Conservation (phyloP, 2,888 invertebrate genomes). For the Trachelus iudaicus region DNA sequence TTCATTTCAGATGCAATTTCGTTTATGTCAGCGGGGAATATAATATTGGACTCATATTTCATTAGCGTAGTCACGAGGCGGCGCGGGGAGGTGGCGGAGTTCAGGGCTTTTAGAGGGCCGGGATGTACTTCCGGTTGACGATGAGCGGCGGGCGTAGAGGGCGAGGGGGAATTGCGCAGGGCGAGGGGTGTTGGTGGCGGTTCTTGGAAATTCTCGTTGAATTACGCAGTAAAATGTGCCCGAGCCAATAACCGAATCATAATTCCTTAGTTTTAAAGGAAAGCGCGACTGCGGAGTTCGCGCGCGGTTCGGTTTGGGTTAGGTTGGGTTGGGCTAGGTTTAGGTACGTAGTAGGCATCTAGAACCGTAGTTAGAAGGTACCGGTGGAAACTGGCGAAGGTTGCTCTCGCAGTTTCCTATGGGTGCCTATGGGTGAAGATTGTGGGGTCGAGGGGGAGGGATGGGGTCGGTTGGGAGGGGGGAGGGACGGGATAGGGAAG, state of each 20-base stretch:
- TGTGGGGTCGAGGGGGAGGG: slow-evolving; percentile 1
- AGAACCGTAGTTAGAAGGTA: no score
- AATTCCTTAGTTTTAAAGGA: slow-evolving; percentile 52
- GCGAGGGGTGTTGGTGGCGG: slow-evolving; percentile 19
- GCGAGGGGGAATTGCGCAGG: no score
- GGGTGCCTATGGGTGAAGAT: not conserved
- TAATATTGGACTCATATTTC: slow-evolving; percentile 43
- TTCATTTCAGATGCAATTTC: slow-evolving; percentile 24
- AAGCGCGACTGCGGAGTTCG: slow-evolving; percentile 16
- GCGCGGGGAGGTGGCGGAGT: slow-evolving; percentile 2
- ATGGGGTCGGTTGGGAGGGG: not conserved
- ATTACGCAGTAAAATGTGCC: slow-evolving; percentile 49
- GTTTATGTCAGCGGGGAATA: slow-evolving; percentile 26
- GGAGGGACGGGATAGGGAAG: slow-evolving; percentile 1
- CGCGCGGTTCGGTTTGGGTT: not conserved
- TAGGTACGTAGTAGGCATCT: no score
- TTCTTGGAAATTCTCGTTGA: slow-evolving; percentile 43
- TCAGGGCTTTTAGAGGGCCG: slow-evolving; percentile 5
- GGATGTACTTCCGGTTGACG: not conserved
- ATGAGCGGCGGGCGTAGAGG: no score
- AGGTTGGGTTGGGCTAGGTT: not conserved
- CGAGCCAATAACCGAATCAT: slow-evolving; percentile 54
- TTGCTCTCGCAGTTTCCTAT: not conserved
- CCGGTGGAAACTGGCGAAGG: no score
- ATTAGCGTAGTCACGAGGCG: slow-evolving; percentile 21